A percentile compares a stretch with the other conserved stretches of the same genome.
These are phyloP conservation scores for Haliclystus octoradiatus DNA, from an alignment of 30 jellyfish, hydroid and myxozoan species.

Conservation along the genomic window DNA sequence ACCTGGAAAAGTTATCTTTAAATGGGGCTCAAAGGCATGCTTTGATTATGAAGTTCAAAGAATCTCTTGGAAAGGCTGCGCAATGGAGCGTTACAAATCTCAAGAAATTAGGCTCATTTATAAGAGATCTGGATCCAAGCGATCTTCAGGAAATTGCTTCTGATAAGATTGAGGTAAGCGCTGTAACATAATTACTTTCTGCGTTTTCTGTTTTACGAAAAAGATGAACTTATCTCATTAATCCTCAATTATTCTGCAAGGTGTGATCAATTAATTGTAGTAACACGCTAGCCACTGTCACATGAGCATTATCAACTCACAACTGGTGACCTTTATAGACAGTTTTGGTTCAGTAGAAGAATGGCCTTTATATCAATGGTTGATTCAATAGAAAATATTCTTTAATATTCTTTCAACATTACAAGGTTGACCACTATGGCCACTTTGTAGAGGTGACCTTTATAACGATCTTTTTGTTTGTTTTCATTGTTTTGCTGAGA, in stretches of 20 bases:
- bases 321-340: too few relatives aligned
- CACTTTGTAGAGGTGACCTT: too few relatives aligned
- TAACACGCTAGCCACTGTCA: too few relatives aligned
- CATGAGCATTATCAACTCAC: too few relatives aligned
- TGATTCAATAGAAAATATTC: too few relatives aligned
- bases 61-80: conserved; percentile 17
- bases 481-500: too few relatives aligned
- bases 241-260: too few relatives aligned
- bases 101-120: conserved; percentile 28
- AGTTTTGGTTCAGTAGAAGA: too few relatives aligned
- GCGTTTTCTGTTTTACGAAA: not conserved
- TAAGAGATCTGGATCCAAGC: conserved; percentile 27
- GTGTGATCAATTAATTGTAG: too few relatives aligned
- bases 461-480: too few relatives aligned
- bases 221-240: too few relatives aligned
- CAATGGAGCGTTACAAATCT: conserved; percentile 36
- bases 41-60: conserved; percentile 30
- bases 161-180: conserved; percentile 44
- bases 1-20: conserved; percentile 21
- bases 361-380: too few relatives aligned
- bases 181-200: not conserved
- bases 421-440: conserved; percentile 23
- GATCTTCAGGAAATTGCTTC: conserved; percentile 40
- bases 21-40: conserved; percentile 36
- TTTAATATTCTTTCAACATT: conserved; percentile 5